phyloP scores from a whole-genome alignment of 2,113 vertebrate genomes.

The Ptychochromis oligacanthus region DNA sequence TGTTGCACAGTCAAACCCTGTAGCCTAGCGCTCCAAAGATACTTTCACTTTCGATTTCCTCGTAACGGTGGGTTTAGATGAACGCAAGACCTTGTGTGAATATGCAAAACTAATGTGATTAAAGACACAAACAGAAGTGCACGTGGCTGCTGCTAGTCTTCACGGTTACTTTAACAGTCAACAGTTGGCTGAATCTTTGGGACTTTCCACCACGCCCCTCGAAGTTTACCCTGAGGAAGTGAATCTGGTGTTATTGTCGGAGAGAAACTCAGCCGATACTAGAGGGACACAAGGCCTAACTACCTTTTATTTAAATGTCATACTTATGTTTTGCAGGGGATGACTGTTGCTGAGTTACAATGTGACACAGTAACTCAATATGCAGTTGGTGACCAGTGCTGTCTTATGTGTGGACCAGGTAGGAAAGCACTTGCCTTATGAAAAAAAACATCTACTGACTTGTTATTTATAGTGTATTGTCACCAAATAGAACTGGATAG shows the following conservation, averaged over 20 bases:
- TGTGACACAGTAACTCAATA: conserved; percentile 71
- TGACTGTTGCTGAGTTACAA: neutral
- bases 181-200: conserved; percentile 27
- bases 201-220: conserved; percentile 60
- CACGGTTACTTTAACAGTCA: neutral
- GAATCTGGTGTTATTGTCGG: neutral
- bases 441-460: neutral
- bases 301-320: neutral
- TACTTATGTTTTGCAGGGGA: conserved; percentile 25
- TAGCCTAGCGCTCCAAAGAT: accelerated
- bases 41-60: conserved; percentile 65
- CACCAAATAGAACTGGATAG: too few relatives aligned
- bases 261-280: neutral
- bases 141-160: neutral
- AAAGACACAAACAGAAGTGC: neutral
- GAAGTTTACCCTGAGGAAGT: conserved; percentile 13
- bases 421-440: neutral
- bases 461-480: neutral
- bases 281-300: neutral
- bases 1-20: accelerated
- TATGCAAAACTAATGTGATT: neutral
- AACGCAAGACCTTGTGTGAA: neutral
- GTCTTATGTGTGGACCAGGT: conserved; percentile 75
- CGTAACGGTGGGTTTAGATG: neutral
- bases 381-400: conserved; percentile 32